These are phyloP conservation scores for Chiloscyllium plagiosum DNA, from an alignment of 2,113 vertebrate genomes.

Conservation along the genomic window DNA sequence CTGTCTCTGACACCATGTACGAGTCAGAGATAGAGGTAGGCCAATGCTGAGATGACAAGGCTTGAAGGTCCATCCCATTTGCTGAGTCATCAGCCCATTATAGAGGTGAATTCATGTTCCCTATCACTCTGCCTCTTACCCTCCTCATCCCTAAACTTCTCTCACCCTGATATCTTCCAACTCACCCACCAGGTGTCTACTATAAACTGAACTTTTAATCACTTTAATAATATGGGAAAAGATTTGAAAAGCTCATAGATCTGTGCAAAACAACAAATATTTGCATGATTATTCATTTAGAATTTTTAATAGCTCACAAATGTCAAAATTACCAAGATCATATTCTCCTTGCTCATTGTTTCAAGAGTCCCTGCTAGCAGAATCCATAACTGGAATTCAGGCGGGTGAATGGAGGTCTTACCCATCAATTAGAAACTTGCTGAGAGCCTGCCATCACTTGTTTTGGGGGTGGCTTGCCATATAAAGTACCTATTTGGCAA, in stretches of 20 bases:
- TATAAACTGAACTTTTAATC: background rate
- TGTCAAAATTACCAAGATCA: too few relatives aligned
- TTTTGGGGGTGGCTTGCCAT: too few relatives aligned
- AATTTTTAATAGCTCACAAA: background rate
- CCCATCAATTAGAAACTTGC: too few relatives aligned
- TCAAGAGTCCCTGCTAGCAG: too few relatives aligned
- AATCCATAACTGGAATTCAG: too few relatives aligned
- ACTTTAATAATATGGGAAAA: background rate
- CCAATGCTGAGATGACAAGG: background rate
- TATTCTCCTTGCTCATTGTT: background rate
- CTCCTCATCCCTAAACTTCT: too few relatives aligned
- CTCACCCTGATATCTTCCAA: background rate
- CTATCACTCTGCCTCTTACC: too few relatives aligned
- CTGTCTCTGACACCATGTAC: background rate
- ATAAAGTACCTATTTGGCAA: too few relatives aligned
- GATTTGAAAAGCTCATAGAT: too few relatives aligned
- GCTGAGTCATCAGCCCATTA: background rate
- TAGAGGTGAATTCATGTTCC: background rate
- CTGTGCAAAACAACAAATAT: background rate
- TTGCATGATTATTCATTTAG: background rate
- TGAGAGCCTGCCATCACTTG: too few relatives aligned
- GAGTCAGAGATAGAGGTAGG: background rate
- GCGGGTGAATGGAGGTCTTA: too few relatives aligned
- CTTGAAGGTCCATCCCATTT: background rate
- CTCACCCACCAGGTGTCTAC: background rate